These are phyloP conservation scores for Drosophila elegans DNA, from an alignment of 1,140 invertebrate species.

Conservation along the genomic window DNA sequence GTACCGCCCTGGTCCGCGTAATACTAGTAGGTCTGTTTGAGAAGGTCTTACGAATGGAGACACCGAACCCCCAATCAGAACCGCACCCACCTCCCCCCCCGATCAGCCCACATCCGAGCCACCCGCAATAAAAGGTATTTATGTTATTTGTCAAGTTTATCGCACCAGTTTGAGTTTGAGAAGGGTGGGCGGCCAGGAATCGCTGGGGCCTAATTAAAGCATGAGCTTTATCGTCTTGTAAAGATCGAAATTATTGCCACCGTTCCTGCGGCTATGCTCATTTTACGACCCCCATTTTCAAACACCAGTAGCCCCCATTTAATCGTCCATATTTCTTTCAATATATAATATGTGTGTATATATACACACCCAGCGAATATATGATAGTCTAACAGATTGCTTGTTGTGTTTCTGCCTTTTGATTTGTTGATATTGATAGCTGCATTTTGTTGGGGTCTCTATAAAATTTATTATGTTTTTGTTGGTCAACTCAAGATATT, in stretches of 20 bases:
- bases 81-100: conserved; percentile 6
- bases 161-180: conserved; percentile 25
- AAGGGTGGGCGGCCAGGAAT: not conserved
- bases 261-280: conserved; percentile 21
- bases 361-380: conserved; percentile 17
- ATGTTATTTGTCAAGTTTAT: conserved; percentile 83
- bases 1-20: conserved; percentile 60
- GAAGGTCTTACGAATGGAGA: conserved; percentile 52
- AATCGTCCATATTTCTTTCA: conserved; percentile 15
- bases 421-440: conserved; percentile 67
- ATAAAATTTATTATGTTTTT: conserved; percentile 18
- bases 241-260: conserved; percentile 64
- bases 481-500: not conserved
- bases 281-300: conserved; percentile 64
- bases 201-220: conserved; percentile 68
- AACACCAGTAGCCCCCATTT: conserved; percentile 65
- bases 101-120: conserved; percentile 29
- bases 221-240: conserved; percentile 73
- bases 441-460: conserved; percentile 19
- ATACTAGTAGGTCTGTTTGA: conserved; percentile 74
- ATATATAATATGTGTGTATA: conserved; percentile 1
- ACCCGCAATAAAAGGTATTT: conserved; percentile 82
- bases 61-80: conserved; percentile 40
- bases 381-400: conserved; percentile 56
- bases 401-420: conserved; percentile 49